These are phyloP conservation scores for Rhegmatorhina hoffmannsi DNA, from an alignment of 2,113 vertebrate species.

Conservation along the genomic window DNA sequence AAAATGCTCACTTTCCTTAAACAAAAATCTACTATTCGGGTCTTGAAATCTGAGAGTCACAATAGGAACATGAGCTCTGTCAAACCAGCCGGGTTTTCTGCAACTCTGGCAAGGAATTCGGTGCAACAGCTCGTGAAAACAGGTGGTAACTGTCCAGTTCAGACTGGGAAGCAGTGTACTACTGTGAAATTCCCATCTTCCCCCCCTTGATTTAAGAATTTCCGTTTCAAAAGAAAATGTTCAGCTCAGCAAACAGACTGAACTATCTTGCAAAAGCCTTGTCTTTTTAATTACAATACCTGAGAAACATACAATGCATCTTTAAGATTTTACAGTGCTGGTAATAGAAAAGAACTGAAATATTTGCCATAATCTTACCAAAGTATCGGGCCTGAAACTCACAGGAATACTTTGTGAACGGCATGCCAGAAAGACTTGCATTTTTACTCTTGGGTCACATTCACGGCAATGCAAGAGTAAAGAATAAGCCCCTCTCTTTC, in stretches of 20 bases:
- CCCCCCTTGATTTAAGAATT: slow-evolving; percentile 37
- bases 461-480: neutral
- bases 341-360: neutral
- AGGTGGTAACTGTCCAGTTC: slow-evolving; percentile 64
- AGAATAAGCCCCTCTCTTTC: neutral
- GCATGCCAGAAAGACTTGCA: neutral
- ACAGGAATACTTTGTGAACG: neutral
- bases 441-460: slow-evolving; percentile 3
- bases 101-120: slow-evolving; percentile 34
- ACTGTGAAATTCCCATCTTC: slow-evolving; percentile 48
- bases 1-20: slow-evolving; percentile 26
- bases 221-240: slow-evolving; percentile 4
- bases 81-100: slow-evolving; percentile 39
- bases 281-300: slow-evolving; percentile 1
- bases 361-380: neutral
- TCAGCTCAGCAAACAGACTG: neutral
- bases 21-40: slow-evolving; percentile 23
- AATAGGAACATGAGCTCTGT: neutral
- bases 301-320: neutral
- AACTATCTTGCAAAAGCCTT: neutral
- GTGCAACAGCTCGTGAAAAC: slow-evolving; percentile 44
- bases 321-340: neutral
- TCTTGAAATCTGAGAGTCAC: slow-evolving; percentile 45
- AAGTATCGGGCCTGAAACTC: neutral
- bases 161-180: slow-evolving; percentile 35